Conservation (phyloP, 2,888 invertebrate genomes). For the Dichetophora obliterata region DNA sequence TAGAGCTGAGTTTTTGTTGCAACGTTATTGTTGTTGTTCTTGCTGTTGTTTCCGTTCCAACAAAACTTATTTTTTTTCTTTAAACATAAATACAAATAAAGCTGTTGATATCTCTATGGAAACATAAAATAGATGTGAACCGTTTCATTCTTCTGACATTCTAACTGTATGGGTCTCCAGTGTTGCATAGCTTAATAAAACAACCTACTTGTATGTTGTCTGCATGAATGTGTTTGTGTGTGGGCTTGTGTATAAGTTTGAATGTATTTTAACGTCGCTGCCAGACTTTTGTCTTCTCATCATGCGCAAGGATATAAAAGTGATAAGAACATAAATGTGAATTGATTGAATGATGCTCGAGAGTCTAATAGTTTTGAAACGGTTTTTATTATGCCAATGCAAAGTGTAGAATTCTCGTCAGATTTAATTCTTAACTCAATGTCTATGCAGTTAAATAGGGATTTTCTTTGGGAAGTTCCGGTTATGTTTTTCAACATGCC, state of each 20-base stretch:
- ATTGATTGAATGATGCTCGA: conserved; percentile 44
- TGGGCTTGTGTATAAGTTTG: background rate
- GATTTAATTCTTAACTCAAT: too few species aligned
- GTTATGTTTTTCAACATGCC: too few species aligned
- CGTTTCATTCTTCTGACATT: too few species aligned
- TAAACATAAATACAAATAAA: too few species aligned
- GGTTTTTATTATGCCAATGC: conserved; percentile 37
- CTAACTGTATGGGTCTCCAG: background rate
- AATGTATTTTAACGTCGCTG: too few species aligned
- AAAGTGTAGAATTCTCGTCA: background rate
- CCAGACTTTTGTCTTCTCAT: background rate
- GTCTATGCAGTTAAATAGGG: too few species aligned
- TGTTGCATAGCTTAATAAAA: background rate
- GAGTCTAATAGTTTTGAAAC: conserved; percentile 46
- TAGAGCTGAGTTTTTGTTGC: background rate
- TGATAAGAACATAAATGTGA: conserved; percentile 17
- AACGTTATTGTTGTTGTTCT: background rate
- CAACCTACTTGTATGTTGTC: background rate
- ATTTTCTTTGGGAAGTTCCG: too few species aligned
- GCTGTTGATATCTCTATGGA: too few species aligned
- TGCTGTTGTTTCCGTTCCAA: background rate
- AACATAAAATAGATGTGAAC: too few species aligned
- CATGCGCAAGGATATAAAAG: background rate
- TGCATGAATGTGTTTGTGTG: background rate
- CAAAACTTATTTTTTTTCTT: background rate